phyloP scores from a whole-genome alignment of 2,888 invertebrate genomes.

The Antheraea assamensis region DNA sequence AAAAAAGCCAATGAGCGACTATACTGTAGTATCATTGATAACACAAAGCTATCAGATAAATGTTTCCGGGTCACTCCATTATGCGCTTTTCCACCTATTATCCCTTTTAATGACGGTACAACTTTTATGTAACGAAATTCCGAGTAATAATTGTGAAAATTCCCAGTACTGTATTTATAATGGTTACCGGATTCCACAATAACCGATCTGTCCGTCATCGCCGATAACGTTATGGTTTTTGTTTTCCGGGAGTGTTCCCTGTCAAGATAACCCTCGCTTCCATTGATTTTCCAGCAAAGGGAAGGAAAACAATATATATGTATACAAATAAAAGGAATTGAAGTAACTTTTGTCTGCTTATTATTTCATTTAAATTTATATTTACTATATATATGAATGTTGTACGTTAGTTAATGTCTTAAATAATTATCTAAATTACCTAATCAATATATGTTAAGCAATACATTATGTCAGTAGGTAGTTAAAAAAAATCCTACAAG shows the following conservation, averaged over 20 bases:
- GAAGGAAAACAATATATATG: not conserved
- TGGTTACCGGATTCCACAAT: constrained; percentile 25
- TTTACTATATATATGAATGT: too few species aligned
- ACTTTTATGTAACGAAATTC: constrained; percentile 47
- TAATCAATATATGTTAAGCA: too few species aligned
- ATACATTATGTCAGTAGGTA: too few species aligned
- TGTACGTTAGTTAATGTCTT: too few species aligned
- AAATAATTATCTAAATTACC: too few species aligned
- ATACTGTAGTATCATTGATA: constrained; percentile 24
- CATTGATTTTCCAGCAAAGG: constrained; percentile 32
- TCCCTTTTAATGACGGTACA: constrained; percentile 53
- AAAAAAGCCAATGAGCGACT: constrained; percentile 26
- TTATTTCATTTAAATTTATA: not conserved
- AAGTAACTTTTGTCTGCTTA: not conserved
- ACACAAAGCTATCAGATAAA: constrained; percentile 36
- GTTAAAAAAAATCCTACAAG: too few species aligned
- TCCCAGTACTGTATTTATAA: constrained; percentile 31
- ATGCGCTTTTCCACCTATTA: constrained; percentile 47
- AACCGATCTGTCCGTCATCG: constrained; percentile 30
- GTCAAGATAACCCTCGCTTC: constrained; percentile 33
- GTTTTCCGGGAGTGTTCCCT: constrained; percentile 28
- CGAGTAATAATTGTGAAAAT: constrained; percentile 44
- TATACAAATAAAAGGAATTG: not conserved
- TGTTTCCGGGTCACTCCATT: constrained; percentile 44
- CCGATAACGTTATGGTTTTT: constrained; percentile 36